These are phyloP conservation scores for Epiblema foenella DNA, from an alignment of 2,888 invertebrate genomes.

Conservation along the genomic window DNA sequence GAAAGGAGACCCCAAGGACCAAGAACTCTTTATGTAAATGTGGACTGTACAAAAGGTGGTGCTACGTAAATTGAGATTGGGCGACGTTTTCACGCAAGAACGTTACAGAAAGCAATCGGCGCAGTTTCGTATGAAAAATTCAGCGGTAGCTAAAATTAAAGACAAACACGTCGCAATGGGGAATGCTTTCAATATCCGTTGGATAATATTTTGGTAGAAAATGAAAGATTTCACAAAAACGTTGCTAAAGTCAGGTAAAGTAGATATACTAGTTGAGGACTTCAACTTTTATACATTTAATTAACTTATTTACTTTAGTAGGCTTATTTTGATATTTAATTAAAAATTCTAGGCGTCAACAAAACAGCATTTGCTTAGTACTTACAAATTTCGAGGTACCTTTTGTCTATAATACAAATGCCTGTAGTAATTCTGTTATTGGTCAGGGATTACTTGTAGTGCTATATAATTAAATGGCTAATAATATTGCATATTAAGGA, in stretches of 20 bases:
- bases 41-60: slow-evolving; percentile 74
- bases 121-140: slow-evolving; percentile 61
- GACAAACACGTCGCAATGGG: slow-evolving; percentile 53
- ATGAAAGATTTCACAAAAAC: slow-evolving; percentile 4
- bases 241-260: background rate
- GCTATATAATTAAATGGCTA: too few species aligned
- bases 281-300: background rate
- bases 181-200: slow-evolving; percentile 50
- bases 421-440: too few species aligned
- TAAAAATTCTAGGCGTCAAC: too few species aligned
- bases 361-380: too few species aligned
- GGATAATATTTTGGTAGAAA: slow-evolving; percentile 47
- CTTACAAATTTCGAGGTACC: too few species aligned
- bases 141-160: slow-evolving; percentile 55
- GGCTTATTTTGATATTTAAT: too few species aligned
- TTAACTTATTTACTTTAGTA: background rate
- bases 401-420: too few species aligned
- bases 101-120: slow-evolving; percentile 59
- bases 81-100: slow-evolving; percentile 65
- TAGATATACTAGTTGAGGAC: background rate
- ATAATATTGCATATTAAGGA: too few species aligned
- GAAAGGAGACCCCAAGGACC: slow-evolving; percentile 80
- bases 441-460: too few species aligned
- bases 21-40: slow-evolving; percentile 80
- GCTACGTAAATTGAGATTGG: slow-evolving; percentile 77